These are phyloP conservation scores for Bubalus kerabau DNA, from an alignment of 2,113 vertebrate species.

Conservation along the genomic window DNA sequence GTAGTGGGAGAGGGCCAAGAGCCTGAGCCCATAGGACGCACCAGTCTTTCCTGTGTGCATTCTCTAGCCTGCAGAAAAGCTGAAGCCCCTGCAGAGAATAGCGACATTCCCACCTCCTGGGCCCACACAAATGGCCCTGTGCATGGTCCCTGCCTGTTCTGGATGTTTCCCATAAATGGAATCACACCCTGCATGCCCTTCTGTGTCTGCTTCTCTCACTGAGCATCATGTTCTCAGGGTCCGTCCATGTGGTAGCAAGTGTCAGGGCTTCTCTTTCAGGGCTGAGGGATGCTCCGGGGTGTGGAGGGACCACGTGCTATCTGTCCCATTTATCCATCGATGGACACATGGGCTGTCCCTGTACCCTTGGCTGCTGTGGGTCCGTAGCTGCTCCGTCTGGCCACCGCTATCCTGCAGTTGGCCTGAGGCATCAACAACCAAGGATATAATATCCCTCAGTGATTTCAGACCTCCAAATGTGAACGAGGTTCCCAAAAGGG, in stretches of 20 bases:
- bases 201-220: neutral
- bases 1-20: neutral
- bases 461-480: neutral
- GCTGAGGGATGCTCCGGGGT: neutral
- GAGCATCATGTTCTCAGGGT: neutral
- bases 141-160: neutral
- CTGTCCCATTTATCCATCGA: neutral
- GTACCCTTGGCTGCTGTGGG: neutral
- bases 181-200: neutral
- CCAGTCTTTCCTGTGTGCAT: neutral
- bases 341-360: neutral
- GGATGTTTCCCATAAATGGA: neutral
- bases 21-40: neutral
- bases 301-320: neutral
- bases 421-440: neutral
- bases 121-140: neutral
- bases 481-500: neutral
- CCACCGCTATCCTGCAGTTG: neutral
- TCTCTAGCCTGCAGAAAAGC: neutral
- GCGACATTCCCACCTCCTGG: neutral
- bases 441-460: neutral
- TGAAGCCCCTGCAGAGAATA: neutral
- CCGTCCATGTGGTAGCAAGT: neutral
- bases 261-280: neutral
- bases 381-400: fast-evolving